Base-by-base conservation (phyloP, 2,113 vertebrate genomes). In the Chlamydotis undulata region DNA sequence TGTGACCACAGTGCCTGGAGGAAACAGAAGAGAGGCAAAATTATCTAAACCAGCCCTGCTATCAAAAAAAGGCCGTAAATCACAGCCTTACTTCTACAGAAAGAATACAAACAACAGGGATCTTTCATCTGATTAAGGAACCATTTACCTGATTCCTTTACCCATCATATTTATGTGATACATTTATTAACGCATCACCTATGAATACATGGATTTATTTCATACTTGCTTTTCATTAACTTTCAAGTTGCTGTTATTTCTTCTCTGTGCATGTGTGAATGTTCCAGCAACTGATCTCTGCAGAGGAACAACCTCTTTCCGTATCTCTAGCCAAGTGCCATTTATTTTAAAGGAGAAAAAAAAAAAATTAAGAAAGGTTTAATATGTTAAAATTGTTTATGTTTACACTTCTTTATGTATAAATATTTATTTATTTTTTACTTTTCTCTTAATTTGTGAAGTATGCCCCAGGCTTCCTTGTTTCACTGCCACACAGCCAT, bases 151-250 rank as follows among this genome's bases (percentile, higher is more conserved):
- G 53, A 81, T 76, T 84, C 33, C 63, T 89, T 87, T 91, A 80
- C 59, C 41, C 61, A 93, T 93, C 63, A 43, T 81, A 82, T 83
- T 96, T 93, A 90, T 56, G 39, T 52, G 76, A 77, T 86, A 71
- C 29, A 56, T 92, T 90, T 94, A 95, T 92, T 93, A 90, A 93
- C 74, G 64, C 49, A 89, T 90, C 74, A 93, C 41, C 31, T 84
- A 75, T 61, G 50, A 92, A 89, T 78, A 69, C 31, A 79, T 33
- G 25, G 60, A 93, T 96, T 90, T 94, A 81, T 90, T 93, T 93
- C 83, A 53, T 26, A 76, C 39, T 84, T 78, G 71, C 31, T 93
- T 83, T 81, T 81, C 84, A 91, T 90, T 93, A 90, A 76, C 24
- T 96, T 95, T 81, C 29, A 89, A 83, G 86, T 49, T 90, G 56